Conservation (phyloP, 1,140 invertebrate species). For the Meloidogyne exigua region DNA sequence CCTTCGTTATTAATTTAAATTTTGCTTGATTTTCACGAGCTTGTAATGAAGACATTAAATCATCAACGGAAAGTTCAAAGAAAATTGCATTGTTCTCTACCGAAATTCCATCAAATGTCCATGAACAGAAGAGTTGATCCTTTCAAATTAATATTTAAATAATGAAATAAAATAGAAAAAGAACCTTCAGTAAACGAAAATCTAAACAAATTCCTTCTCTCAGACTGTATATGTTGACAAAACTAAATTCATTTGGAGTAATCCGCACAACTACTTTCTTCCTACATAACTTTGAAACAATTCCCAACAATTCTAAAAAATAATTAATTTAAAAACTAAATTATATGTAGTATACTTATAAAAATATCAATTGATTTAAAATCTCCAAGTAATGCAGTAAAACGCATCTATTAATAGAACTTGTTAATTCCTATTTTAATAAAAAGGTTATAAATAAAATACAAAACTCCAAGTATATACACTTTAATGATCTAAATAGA, state of each 20-base stretch:
- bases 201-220: constrained; percentile 29
- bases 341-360: not conserved
- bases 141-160: constrained; percentile 10
- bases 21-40: constrained; percentile 21
- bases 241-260: constrained; percentile 31
- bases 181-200: constrained; percentile 31
- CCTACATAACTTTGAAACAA: constrained; percentile 28
- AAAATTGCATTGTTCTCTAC: constrained; percentile 32
- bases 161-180: constrained; percentile 5
- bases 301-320: constrained; percentile 20
- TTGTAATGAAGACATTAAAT: constrained; percentile 22
- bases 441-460: no score
- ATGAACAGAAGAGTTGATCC: constrained; percentile 26
- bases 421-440: not conserved
- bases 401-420: constrained; percentile 21
- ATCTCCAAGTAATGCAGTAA: constrained; percentile 26
- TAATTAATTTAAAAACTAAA: not conserved
- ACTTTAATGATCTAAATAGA: no score
- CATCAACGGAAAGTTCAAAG: constrained; percentile 32
- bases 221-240: constrained; percentile 28
- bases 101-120: constrained; percentile 27
- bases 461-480: no score
- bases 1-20: constrained; percentile 26
- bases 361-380: constrained; percentile 26
- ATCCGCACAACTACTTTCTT: constrained; percentile 24